Evolutionary conservation across 1,140 invertebrate species (phyloP).

Genomic region (Prorops nasuta): DNA sequence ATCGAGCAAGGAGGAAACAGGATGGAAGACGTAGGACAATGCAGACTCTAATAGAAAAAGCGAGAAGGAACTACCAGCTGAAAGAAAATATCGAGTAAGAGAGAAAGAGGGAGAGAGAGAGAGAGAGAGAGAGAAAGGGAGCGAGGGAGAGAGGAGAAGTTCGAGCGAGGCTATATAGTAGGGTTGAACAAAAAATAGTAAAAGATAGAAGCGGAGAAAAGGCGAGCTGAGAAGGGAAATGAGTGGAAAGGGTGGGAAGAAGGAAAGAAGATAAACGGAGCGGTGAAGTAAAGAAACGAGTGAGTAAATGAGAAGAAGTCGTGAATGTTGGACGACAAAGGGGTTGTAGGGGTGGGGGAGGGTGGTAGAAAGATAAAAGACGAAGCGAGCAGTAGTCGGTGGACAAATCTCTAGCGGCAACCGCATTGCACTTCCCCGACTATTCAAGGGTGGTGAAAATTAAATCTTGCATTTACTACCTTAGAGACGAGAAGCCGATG

Average conservation of each 20-base stretch:
- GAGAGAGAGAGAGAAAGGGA: background rate
- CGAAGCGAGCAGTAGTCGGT: background rate
- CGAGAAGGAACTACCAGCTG: constrained; percentile 9
- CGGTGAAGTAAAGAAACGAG: constrained; percentile 12
- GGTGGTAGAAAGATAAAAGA: background rate
- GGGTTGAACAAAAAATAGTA: too few relatives aligned
- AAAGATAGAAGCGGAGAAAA: constrained; percentile 11
- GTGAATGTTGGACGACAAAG: constrained; percentile 9
- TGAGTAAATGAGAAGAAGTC: constrained; percentile 12
- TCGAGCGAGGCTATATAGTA: background rate
- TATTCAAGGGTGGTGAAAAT: background rate
- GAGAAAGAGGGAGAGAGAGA: background rate
- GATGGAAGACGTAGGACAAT: too few relatives aligned
- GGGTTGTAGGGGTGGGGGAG: too few relatives aligned
- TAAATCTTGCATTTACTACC: background rate
- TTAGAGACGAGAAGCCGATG: too few relatives aligned
- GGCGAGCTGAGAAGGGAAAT: background rate
- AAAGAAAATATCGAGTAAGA: background rate
- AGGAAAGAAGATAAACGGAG: too few relatives aligned
- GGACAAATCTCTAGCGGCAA: background rate
- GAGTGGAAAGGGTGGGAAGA: background rate
- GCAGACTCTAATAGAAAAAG: too few relatives aligned
- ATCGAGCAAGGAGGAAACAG: constrained; percentile 18
- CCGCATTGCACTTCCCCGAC: background rate
- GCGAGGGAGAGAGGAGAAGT: background rate